A percentile compares a stretch with the other conserved stretches of the same genome.
Conservation (phyloP, 1,140 invertebrate genomes). For the Arctopsyche grandis region DNA sequence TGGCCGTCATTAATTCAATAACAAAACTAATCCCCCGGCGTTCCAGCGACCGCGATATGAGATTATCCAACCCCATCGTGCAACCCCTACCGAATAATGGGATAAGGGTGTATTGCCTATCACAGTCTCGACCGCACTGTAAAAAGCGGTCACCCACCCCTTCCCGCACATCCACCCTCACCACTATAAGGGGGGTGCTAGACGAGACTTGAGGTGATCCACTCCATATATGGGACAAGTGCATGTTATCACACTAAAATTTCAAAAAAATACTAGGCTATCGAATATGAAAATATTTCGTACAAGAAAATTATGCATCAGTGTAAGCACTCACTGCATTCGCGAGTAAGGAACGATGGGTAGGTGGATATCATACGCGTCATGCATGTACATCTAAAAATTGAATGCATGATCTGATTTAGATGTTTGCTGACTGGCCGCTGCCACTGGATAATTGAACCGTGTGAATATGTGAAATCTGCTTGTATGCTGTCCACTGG, state of each 20-base stretch:
- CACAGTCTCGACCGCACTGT: conserved; percentile 33
- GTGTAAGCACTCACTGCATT: too few species aligned
- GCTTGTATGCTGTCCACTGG: conserved; percentile 34
- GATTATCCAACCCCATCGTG: conserved; percentile 34
- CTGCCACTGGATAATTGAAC: conserved; percentile 39
- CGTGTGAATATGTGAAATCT: conserved; percentile 44
- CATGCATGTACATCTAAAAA: too few species aligned
- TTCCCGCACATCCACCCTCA: not conserved
- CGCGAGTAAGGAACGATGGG: too few species aligned
- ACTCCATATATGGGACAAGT: too few species aligned
- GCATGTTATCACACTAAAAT: too few species aligned
- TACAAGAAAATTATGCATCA: too few species aligned
- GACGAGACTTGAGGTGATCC: not conserved
- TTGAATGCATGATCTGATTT: not conserved
- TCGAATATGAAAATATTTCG: too few species aligned
- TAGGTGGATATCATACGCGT: too few species aligned
- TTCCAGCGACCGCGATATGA: conserved; percentile 28
- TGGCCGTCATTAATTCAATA: conserved; percentile 47
- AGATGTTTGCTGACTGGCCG: not conserved
- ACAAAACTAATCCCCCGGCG: conserved; percentile 46
- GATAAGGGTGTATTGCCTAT: conserved; percentile 48
- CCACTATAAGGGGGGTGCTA: not conserved
- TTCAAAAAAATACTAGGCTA: too few species aligned
- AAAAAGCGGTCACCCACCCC: conserved; percentile 42
- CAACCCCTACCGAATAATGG: conserved; percentile 40